Percentiles rank a stretch among this genome's conserved stretches.
Evolutionary conservation across 2,797 vertebrate genomes (phyloP).

Genomic region (Limosa lapponica): DNA sequence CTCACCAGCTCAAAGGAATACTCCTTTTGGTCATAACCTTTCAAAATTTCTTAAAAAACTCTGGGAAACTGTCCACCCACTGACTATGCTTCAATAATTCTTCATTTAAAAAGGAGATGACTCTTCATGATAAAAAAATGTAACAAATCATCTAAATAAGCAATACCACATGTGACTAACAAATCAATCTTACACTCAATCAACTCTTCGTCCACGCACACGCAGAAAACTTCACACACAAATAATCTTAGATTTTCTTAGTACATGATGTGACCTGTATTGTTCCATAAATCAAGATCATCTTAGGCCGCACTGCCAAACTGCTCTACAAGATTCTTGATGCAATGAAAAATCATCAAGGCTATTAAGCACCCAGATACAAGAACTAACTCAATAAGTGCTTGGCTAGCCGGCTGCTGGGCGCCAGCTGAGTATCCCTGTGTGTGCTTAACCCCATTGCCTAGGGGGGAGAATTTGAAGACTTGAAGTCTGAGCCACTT

Average conservation of each 20-base stretch:
- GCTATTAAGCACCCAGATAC: not conserved
- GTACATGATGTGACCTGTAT: fast-evolving
- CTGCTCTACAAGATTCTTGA: not conserved
- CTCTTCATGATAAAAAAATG: not conserved
- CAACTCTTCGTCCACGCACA: not conserved
- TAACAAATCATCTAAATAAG: not conserved
- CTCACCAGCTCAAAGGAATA: not conserved
- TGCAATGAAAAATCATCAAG: not conserved
- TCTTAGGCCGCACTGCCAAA: not conserved
- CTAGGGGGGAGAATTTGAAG: not conserved
- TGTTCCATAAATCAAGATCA: not conserved
- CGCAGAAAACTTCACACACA: not conserved
- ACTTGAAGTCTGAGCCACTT: not conserved
- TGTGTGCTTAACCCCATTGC: not conserved
- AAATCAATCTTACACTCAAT: not conserved
- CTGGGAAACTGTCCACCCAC: not conserved
- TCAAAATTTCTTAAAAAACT: not conserved
- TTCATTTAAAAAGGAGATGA: not conserved
- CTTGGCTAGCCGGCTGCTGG: not conserved
- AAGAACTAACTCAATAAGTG: not conserved
- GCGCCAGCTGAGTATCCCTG: not conserved
- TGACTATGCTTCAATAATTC: not conserved
- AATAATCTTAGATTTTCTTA: not conserved
- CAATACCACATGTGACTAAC: not conserved
- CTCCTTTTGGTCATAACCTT: not conserved